Base-by-base conservation (phyloP, 2,888 invertebrate species). In the Phytoseiulus persimilis region DNA sequence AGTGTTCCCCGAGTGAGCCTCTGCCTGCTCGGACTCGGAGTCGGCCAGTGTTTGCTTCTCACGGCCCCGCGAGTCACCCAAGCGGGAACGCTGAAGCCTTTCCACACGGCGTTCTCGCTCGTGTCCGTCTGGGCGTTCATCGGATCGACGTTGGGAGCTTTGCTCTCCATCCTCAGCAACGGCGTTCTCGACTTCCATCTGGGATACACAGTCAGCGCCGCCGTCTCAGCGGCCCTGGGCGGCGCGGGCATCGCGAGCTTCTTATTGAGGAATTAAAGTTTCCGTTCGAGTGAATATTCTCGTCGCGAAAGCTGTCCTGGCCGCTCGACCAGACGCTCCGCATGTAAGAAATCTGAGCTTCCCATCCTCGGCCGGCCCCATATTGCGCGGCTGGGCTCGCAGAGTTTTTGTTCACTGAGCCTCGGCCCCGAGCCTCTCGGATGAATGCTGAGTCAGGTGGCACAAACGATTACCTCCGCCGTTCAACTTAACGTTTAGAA, bases 61-160 rank as follows among this genome's bases (percentile, higher is more conserved):
- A 28, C 33, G n/a, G 87, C 33, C n/a, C 33, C 87, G 11, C 2
- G 5, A 11, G 45, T 87, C 31, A 87, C 32, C 5, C 33, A 32
- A 87, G 87, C 87, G 6, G 45, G 87, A 33, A 33, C 33, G 6
- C n/a, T 39, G n/a, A 33, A 39, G 31, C 6, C n/a, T n/a, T 87
- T 87, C 33, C 18, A 87, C 39, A 11, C 87, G 0, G 87, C 87
- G 23, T 39, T 32, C 39, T 87, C 33, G 0, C 31, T 87, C 33
- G 87, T 87, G 32, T 31, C 87, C 6, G 83, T 83, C 33, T 83
- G 87, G 87, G 32, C 87, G 14, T 87, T 87, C 32, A 87, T 87
- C 45, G 87, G 87, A 31, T 87, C 33, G 11, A 33, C 33, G 14
- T 28, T 87, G 32, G 33, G 32, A 39, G 87, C 33, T 31, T 33